phyloP scores from a whole-genome alignment of 2,797 vertebrate species.

The Oreonectes daqikongensis region DNA sequence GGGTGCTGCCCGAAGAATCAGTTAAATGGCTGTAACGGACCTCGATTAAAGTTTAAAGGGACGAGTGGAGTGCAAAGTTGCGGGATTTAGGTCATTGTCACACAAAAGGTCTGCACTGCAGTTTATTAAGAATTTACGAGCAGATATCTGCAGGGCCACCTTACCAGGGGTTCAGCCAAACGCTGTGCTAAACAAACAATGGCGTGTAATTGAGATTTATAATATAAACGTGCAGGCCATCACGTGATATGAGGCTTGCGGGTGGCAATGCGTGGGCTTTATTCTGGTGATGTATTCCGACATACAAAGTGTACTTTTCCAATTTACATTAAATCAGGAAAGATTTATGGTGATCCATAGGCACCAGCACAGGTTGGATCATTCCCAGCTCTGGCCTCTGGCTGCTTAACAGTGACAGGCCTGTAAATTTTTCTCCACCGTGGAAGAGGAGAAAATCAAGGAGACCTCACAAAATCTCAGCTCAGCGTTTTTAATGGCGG shows the following conservation, averaged over 20 bases:
- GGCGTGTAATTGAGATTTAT: slow-evolving; percentile 78
- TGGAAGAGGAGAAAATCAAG: slow-evolving; percentile 51
- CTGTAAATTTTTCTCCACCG: slow-evolving; percentile 74
- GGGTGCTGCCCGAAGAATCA: slow-evolving; percentile 7
- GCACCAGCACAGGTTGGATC: slow-evolving; percentile 70
- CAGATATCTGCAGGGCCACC: slow-evolving; percentile 68
- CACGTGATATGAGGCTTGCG: slow-evolving; percentile 52
- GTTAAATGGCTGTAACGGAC: slow-evolving; percentile 71
- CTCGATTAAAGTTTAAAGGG: slow-evolving; percentile 74
- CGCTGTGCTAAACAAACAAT: slow-evolving; percentile 73
- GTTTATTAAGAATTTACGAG: slow-evolving; percentile 83
- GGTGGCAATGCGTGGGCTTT: slow-evolving; percentile 61
- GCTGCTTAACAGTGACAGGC: slow-evolving; percentile 69
- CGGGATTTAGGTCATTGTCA: slow-evolving; percentile 76
- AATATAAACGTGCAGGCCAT: slow-evolving; percentile 71
- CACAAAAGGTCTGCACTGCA: slow-evolving; percentile 81
- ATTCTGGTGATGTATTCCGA: slow-evolving; percentile 72
- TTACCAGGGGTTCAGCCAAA: slow-evolving; percentile 68
- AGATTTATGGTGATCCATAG: slow-evolving; percentile 75
- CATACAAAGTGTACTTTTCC: slow-evolving; percentile 70
- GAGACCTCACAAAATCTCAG: slow-evolving; percentile 66
- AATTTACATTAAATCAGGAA: slow-evolving; percentile 72
- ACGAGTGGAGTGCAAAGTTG: slow-evolving; percentile 66
- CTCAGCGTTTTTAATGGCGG: slow-evolving; percentile 73
- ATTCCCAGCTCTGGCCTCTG: slow-evolving; percentile 69